phyloP scores from a whole-genome alignment of 2,113 vertebrate genomes.

The Phaethon lepturus region DNA sequence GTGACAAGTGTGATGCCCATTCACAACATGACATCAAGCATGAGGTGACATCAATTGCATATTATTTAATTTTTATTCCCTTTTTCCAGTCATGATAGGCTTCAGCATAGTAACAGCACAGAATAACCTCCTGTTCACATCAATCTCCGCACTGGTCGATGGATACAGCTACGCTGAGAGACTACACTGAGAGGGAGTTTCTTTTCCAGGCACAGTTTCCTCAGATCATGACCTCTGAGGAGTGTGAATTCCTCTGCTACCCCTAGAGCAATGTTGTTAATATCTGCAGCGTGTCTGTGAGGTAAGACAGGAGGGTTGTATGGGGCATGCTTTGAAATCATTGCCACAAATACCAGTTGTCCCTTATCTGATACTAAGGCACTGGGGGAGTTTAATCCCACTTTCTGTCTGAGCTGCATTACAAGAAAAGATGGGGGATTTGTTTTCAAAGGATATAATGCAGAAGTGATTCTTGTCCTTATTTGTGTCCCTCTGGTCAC shows the following conservation, averaged over 20 bases:
- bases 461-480: background rate
- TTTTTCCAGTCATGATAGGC: background rate
- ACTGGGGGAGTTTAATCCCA: background rate
- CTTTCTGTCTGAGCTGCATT: background rate
- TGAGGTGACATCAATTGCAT: background rate
- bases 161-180: background rate
- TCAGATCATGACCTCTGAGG: background rate
- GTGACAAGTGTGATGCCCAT: background rate
- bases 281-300: background rate
- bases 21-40: background rate
- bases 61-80: background rate
- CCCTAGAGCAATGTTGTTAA: background rate
- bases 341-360: background rate
- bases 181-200: background rate
- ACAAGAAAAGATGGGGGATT: background rate
- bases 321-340: background rate
- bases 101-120: background rate
- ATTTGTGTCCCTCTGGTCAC: background rate
- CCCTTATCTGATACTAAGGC: background rate
- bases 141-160: background rate
- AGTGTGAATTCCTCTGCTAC: background rate
- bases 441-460: background rate
- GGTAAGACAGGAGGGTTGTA: background rate
- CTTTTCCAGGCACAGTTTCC: background rate
- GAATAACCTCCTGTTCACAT: background rate